Base-by-base conservation (phyloP, 2,113 vertebrate genomes). In the Thunnus thynnus region DNA sequence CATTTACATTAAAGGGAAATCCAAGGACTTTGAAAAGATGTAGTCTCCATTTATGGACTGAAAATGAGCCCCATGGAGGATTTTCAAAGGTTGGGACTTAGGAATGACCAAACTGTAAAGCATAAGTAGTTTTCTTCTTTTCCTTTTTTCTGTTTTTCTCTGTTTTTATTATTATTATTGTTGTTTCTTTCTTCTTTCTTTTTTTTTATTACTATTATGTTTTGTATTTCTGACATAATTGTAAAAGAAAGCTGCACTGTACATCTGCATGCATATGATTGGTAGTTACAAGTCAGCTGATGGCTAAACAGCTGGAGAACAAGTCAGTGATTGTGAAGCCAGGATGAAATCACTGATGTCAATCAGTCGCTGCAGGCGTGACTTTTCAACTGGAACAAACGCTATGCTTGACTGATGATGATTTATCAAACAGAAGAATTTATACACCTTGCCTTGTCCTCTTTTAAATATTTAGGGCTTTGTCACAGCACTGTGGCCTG, bases 401-500 rank as follows among this genome's bases (percentile, higher is more conserved):
- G 13, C 2, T 8, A n/a, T 27, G 13, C 50, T 25, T 65, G 27
- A 57, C 36, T 41, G 36, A 41, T 41, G 36, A 41, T 4, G 6
- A 55, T 51, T 22, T 25, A 72, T 58, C 51, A 77, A 55, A 66
- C 1, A 30, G n/a, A 54, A n/a, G 48, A 51, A 62, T 68, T 10
- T 32, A 65, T 41, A 51, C 51, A 68, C 18, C 13, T n/a, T 17
- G 14, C 7, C 18, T 46, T 54, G 36, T 18, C 27, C 30, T 46
- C 32, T 51, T 56, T 78, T 20, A 52, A 22, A 64, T 56, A 5
- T 70, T 27, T 2, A 17, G 27, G 13, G 25, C 65, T 48, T 76
- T 18, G 46, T 54, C 50, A 55, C 44, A 30, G 16, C 47, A 36
- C 65, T 67, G 63, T 17, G n/a, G 64, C 72, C 75, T 80, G 30